These are phyloP conservation scores for Anoplopoma fimbria DNA, from an alignment of 2,113 vertebrate genomes.

Conservation along the genomic window DNA sequence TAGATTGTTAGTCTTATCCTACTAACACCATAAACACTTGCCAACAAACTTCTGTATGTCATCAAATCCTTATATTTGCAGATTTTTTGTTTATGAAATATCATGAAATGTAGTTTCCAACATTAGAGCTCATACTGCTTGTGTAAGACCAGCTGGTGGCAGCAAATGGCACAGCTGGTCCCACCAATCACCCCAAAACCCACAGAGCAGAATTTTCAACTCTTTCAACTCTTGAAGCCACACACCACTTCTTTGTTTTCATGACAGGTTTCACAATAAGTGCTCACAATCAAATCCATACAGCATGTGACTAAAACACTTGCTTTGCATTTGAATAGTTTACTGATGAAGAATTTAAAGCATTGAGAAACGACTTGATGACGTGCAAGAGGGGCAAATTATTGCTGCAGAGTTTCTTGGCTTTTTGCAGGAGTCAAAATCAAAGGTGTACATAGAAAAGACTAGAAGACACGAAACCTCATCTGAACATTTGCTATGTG, in stretches of 20 bases:
- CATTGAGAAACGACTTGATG: neutral
- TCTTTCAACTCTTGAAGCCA: neutral
- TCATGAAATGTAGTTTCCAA: neutral
- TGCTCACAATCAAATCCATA: neutral
- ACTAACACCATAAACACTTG: neutral
- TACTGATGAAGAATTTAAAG: conserved; percentile 1
- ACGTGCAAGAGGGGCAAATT: conserved; percentile 2
- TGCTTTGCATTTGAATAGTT: conserved; percentile 9
- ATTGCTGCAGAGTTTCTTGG: conserved; percentile 5
- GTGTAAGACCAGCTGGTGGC: neutral
- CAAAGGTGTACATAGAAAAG: conserved; percentile 63
- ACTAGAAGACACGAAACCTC: conserved; percentile 61
- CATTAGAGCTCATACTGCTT: neutral
- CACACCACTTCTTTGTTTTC: neutral
- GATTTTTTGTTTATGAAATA: neutral
- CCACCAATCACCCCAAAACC: neutral
- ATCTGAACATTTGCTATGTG: conserved; percentile 78
- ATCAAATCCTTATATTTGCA: neutral
- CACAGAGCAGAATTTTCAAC: neutral
- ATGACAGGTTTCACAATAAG: neutral
- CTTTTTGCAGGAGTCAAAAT: conserved; percentile 25
- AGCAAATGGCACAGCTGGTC: neutral
- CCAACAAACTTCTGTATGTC: neutral
- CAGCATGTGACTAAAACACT: neutral
- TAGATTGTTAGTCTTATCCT: neutral